Evolutionary conservation across 2,888 invertebrate species (phyloP).

Genomic region (Allacma fusca): DNA sequence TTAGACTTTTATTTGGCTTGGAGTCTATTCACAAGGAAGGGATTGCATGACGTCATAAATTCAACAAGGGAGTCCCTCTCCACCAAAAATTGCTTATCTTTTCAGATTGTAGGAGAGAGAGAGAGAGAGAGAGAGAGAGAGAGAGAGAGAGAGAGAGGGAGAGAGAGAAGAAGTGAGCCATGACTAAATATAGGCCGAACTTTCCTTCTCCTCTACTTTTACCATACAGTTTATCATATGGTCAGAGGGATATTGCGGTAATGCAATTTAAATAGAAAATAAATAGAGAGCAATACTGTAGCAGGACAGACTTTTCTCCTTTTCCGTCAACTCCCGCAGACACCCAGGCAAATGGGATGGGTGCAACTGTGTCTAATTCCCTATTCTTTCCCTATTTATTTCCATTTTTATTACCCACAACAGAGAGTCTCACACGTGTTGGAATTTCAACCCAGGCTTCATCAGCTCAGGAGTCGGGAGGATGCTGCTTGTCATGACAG

Average conservation of each 20-base stretch:
- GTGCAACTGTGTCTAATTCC: too few relatives aligned
- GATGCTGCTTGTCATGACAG: neutral
- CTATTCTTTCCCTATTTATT: neutral
- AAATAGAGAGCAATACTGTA: too few relatives aligned
- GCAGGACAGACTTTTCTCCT: neutral
- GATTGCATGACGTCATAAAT: conserved; percentile 47
- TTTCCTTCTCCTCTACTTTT: neutral
- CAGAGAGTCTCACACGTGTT: neutral
- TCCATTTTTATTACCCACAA: conserved; percentile 8
- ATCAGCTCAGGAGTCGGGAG: too few relatives aligned
- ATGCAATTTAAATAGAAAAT: too few relatives aligned
- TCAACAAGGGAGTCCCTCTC: conserved; percentile 28
- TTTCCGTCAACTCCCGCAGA: neutral
- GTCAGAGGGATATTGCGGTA: neutral
- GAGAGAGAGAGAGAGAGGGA: neutral
- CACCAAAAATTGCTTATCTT: neutral
- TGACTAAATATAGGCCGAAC: conserved; percentile 13
- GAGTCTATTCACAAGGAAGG: conserved; percentile 39
- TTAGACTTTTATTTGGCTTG: conserved; percentile 40
- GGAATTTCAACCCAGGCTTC: neutral
- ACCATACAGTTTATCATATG: neutral
- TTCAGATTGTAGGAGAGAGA: too few relatives aligned
- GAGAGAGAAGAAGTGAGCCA: neutral
- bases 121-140: too few relatives aligned
- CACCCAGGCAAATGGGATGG: neutral